Evolutionary conservation across 2,888 invertebrate species (phyloP).

Genomic region (Pristionchus maxplancki): DNA sequence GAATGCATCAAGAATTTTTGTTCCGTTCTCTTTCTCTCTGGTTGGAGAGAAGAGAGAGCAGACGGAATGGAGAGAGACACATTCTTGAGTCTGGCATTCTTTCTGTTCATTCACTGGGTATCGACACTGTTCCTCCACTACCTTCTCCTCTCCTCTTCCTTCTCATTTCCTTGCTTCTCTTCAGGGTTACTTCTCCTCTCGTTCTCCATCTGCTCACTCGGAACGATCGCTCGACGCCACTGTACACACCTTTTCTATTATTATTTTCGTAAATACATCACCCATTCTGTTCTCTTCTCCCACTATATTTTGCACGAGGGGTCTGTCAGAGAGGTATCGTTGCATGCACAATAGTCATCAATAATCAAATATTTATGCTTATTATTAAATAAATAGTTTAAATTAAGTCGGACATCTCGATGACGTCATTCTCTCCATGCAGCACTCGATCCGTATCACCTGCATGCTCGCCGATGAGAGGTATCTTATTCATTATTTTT

Average conservation of each 20-base stretch:
- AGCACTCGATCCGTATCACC: conserved; percentile 75
- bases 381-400: not conserved
- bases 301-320: conserved; percentile 46
- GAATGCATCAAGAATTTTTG: conserved; percentile 14
- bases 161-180: conserved; percentile 49
- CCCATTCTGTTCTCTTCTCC: conserved; percentile 47
- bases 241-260: conserved; percentile 58
- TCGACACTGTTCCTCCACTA: not conserved
- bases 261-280: not conserved
- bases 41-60: not conserved
- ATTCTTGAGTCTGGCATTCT: not conserved
- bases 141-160: not conserved
- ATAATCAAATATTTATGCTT: not conserved
- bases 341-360: not conserved
- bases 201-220: conserved; percentile 65
- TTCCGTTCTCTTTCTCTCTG: conserved; percentile 51
- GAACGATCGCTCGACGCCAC: conserved; percentile 62
- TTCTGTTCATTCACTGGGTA: not conserved
- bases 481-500: not conserved
- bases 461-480: conserved; percentile 66
- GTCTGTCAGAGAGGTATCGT: not conserved
- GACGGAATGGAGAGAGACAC: not conserved
- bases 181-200: conserved; percentile 69
- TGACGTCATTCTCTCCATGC: conserved; percentile 75
- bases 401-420: conserved; percentile 71